A percentile compares a stretch with the other conserved stretches of the same genome.
Conservation (phyloP, 2,113 vertebrate genomes). For the Myxocyprinus asiaticus region DNA sequence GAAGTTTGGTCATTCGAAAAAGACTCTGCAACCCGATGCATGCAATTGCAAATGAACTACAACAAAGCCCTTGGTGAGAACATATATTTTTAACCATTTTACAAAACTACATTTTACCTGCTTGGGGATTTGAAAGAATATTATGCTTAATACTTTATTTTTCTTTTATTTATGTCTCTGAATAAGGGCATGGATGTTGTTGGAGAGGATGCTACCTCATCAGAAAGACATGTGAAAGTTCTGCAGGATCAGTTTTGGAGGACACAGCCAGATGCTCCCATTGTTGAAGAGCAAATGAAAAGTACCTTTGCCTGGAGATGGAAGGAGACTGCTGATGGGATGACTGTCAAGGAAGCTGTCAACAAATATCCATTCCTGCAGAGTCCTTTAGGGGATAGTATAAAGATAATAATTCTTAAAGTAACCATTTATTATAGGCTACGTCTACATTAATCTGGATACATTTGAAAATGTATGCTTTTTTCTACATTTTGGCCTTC, state of each 20-base stretch:
- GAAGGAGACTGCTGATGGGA: conserved; percentile 16
- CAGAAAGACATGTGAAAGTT: conserved; percentile 28
- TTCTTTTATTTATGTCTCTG: not conserved
- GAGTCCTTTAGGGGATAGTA: too few relatives aligned
- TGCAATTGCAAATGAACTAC: too few relatives aligned
- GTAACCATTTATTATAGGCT: too few relatives aligned
- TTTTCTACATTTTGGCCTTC: too few relatives aligned
- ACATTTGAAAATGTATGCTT: too few relatives aligned
- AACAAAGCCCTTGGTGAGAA: too few relatives aligned
- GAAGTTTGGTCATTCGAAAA: too few relatives aligned
- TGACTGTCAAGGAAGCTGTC: conserved; percentile 20
- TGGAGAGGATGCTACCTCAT: conserved; percentile 33
- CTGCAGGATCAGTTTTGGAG: conserved; percentile 15
- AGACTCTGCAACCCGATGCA: too few relatives aligned
- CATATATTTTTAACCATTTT: not conserved
- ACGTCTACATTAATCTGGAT: too few relatives aligned
- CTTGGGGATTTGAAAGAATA: not conserved
- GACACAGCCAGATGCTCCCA: conserved; percentile 7
- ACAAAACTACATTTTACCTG: not conserved
- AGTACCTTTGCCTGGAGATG: conserved; percentile 1
- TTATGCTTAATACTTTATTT: not conserved
- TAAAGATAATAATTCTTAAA: too few relatives aligned
- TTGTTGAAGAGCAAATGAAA: conserved; percentile 30
- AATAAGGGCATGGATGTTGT: conserved; percentile 14
- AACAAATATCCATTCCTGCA: not conserved